These are phyloP conservation scores for Casuarius casuarius DNA, from an alignment of 2,113 vertebrate genomes.

Conservation along the genomic window DNA sequence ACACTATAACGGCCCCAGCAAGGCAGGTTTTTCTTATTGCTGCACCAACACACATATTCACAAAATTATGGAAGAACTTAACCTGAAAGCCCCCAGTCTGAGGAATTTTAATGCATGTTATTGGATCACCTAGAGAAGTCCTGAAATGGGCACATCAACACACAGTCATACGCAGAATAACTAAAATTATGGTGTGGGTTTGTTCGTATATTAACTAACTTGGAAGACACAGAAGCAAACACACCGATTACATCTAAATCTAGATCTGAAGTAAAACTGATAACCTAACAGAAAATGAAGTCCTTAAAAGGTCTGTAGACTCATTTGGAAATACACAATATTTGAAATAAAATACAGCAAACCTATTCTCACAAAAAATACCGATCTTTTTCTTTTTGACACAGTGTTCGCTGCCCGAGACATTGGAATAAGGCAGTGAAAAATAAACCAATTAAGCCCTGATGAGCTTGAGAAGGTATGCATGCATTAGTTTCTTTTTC, in stretches of 20 bases:
- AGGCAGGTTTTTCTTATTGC: neutral
- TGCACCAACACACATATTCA: neutral
- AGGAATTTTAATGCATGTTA: rapidly evolving
- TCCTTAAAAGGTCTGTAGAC: neutral
- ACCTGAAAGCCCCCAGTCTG: neutral
- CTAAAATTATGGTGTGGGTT: neutral
- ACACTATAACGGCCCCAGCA: neutral
- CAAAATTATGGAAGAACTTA: neutral
- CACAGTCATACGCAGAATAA: neutral
- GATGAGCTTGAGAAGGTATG: constrained; percentile 32
- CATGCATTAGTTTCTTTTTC: constrained; percentile 35
- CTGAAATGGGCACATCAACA: neutral
- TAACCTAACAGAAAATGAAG: neutral
- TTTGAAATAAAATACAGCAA: constrained; percentile 38
- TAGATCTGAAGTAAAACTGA: neutral
- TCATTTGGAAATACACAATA: neutral
- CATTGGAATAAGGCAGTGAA: constrained; percentile 48
- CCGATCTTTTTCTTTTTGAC: neutral
- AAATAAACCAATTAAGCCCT: constrained; percentile 43
- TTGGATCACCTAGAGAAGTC: neutral
- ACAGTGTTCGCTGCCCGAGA: neutral
- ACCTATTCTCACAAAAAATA: neutral
- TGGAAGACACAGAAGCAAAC: constrained; percentile 27
- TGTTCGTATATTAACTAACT: neutral
- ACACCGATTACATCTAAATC: neutral